Conservation (phyloP, 2,797 vertebrate species). For the Enteromius viviparus region DNA sequence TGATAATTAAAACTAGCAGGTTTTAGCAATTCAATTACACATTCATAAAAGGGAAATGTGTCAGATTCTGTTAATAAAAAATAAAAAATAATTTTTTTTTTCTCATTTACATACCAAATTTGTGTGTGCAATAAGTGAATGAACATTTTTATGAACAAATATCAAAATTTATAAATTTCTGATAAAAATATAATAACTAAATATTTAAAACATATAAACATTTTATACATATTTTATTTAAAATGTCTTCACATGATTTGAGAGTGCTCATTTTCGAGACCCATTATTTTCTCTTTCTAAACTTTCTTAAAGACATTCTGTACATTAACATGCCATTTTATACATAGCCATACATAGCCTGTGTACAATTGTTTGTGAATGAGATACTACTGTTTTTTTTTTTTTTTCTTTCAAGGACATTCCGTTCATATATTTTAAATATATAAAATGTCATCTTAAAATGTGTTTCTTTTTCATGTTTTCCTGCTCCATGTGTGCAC, state of each 20-base stretch:
- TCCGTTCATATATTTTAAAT: not conserved
- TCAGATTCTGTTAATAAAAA: not conserved
- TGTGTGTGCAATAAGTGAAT: not conserved
- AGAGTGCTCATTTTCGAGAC: not conserved
- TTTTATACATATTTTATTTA: not conserved
- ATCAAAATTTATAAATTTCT: too few species aligned
- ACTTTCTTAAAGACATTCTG: not conserved
- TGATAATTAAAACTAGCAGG: slow-evolving; percentile 8
- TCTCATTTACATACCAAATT: not conserved
- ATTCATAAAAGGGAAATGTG: not conserved
- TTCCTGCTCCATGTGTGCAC: not conserved
- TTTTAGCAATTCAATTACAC: not conserved
- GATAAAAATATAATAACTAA: too few species aligned
- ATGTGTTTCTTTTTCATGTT: not conserved
- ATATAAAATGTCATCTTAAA: not conserved
- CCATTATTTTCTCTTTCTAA: not conserved
- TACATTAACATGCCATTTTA: not conserved
- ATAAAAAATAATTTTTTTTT: too few species aligned
- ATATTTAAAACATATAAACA: not conserved
- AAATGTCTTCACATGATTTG: not conserved
- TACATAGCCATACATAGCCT: not conserved
- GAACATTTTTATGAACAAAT: not conserved
- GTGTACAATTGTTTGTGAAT: not conserved
- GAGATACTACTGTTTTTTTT: not conserved
- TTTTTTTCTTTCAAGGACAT: not conserved